phyloP scores from a whole-genome alignment of 2,888 invertebrate species.

The Cephalotes varians region DNA sequence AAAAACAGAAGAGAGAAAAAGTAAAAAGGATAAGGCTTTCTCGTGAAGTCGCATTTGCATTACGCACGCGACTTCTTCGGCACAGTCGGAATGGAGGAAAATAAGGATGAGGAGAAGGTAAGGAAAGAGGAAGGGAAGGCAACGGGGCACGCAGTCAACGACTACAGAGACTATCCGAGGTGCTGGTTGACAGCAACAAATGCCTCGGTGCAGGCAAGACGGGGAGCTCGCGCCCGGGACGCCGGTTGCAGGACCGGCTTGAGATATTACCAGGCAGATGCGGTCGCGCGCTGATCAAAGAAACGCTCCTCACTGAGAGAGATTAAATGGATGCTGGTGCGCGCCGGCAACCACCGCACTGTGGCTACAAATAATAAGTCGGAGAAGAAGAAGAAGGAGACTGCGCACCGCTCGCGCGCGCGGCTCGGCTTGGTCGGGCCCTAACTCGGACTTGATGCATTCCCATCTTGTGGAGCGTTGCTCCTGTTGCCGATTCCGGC shows the following conservation, averaged over 20 bases:
- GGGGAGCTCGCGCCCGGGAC: conserved; percentile 84
- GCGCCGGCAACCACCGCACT: conserved; percentile 80
- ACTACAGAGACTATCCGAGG: conserved; percentile 75
- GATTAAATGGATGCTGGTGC: conserved; percentile 85
- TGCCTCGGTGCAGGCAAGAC: conserved; percentile 83
- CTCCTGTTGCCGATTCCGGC: conserved; percentile 64
- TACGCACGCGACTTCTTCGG: conserved; percentile 54
- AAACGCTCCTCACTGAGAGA: conserved; percentile 84
- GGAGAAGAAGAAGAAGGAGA: conserved; percentile 54
- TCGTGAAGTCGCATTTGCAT: conserved; percentile 43
- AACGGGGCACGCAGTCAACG: conserved; percentile 69
- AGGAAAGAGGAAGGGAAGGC: conserved; percentile 56
- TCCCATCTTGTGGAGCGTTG: conserved; percentile 74
- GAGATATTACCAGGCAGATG: conserved; percentile 85
- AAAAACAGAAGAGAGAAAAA: neutral
- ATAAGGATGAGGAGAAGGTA: conserved; percentile 56
- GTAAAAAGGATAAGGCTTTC: conserved; percentile 17
- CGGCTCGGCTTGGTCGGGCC: conserved; percentile 57
- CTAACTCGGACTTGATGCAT: conserved; percentile 82
- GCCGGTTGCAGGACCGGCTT: conserved; percentile 82
- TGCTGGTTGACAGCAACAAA: conserved; percentile 84
- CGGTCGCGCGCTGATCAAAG: conserved; percentile 85
- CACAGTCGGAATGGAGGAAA: conserved; percentile 29
- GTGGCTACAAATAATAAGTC: conserved; percentile 83
- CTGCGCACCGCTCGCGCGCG: neutral